Evolutionary conservation across 2,888 invertebrate species (phyloP), one percentile per base, ranked within the genome.

Genomic region (Arge pagana): DNA sequence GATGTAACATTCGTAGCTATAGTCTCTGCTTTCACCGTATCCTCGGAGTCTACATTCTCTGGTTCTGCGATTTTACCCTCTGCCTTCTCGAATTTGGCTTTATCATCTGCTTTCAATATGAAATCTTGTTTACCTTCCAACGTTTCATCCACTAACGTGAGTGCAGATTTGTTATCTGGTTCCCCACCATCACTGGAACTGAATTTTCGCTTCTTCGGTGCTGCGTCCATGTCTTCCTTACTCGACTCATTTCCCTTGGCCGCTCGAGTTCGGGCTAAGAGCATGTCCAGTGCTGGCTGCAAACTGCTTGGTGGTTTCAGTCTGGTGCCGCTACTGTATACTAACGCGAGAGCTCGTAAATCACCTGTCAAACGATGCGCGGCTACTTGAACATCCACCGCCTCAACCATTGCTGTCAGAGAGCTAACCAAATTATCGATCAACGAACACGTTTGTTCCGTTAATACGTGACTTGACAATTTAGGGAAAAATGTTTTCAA

Each of bases 401-500:
- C 78, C 24, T 76, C 77, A 3, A 81, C 78, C 68, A 81, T 80
- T 37, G 80, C 80, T 52, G 77, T 79, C 59, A 85, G 72, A 3
- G 84, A 81, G n/a, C 80, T 80, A n/a, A 85, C 82, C 6, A 85
- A 78, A 60, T 81, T 83, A 60, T 84, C 83, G 50, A 85, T 81
- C 63, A 85, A 78, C 28, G 81, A 79, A 56, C 83, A 77, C 1
- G 84, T 84, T 64, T 83, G 83, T 58, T 83, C 83, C 3, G 82
- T 82, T 28, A 84, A 68, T 48, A 84, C 85, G 64, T 84, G 85
- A 31, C 80, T 80, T 16, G 84, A 82, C 77, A 93, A 89, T 84
- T 93, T 94, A 0, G 94, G 93, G 72, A 95, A 93, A 73, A 92
- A 94, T 55, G 90, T 88, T 65, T 87, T 87, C 74, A 95, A 83